Evolutionary conservation across 2,797 vertebrate genomes (phyloP).

Genomic region (Alosa sapidissima): DNA sequence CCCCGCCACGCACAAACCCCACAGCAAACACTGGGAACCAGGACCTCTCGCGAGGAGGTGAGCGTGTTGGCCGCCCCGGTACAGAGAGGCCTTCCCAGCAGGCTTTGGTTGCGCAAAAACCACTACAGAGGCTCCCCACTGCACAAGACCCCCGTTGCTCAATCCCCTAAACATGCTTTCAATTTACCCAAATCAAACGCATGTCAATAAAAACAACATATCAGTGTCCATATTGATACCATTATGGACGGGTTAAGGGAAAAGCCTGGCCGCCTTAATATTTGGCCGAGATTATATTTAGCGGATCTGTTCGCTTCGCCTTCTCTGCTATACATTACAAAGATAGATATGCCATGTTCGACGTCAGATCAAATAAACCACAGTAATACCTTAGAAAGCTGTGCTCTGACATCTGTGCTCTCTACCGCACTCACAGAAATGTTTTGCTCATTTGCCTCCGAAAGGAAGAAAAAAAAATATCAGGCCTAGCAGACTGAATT

Average conservation of each 20-base stretch:
- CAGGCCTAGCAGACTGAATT: slow-evolving; percentile 39
- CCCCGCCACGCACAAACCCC: background rate
- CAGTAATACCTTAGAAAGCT: slow-evolving; percentile 78
- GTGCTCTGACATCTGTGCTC: slow-evolving; percentile 80
- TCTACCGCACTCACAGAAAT: slow-evolving; percentile 34
- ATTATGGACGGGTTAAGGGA: slow-evolving; percentile 42
- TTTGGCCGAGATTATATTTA: slow-evolving; percentile 41
- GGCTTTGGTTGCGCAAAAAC: slow-evolving; percentile 32
- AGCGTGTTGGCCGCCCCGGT: background rate
- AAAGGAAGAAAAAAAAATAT: slow-evolving; percentile 3
- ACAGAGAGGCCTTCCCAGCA: slow-evolving; percentile 21
- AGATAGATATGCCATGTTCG: slow-evolving; percentile 82
- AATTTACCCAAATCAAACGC: slow-evolving; percentile 57
- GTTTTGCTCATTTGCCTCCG: slow-evolving; percentile 34
- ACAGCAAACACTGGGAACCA: slow-evolving; percentile 24
- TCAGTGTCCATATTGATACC: slow-evolving; percentile 53
- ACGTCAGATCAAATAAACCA: slow-evolving; percentile 82
- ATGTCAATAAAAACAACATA: slow-evolving; percentile 57
- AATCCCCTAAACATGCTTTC: slow-evolving; percentile 57
- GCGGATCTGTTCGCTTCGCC: slow-evolving; percentile 58
- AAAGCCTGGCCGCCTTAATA: slow-evolving; percentile 43
- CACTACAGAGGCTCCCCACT: slow-evolving; percentile 33
- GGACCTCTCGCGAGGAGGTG: background rate
- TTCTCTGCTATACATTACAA: slow-evolving; percentile 77
- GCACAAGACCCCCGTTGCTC: slow-evolving; percentile 40